Evolutionary conservation across 2,888 invertebrate genomes (phyloP).

Genomic region (Drosophila gaucha): DNA sequence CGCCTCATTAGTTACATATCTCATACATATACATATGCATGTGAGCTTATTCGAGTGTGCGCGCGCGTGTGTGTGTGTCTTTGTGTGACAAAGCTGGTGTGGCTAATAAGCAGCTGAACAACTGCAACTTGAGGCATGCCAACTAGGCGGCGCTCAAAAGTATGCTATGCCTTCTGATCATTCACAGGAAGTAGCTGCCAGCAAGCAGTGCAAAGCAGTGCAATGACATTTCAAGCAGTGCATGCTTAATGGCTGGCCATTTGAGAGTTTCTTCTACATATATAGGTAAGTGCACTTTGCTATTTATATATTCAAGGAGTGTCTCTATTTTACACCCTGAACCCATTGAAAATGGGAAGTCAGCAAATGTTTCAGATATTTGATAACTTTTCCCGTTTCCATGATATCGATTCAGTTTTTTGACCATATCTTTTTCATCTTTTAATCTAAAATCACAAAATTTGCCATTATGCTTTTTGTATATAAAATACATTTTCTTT

Average conservation of each 20-base stretch:
- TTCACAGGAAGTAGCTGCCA: slow-evolving; percentile 39
- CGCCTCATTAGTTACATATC: slow-evolving; percentile 78
- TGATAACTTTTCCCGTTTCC: too few relatives aligned
- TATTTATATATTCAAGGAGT: neutral
- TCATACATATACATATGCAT: slow-evolving; percentile 25
- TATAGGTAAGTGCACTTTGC: neutral
- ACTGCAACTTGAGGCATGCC: slow-evolving; percentile 35
- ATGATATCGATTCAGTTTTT: too few relatives aligned
- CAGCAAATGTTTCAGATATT: too few relatives aligned
- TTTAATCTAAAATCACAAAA: too few relatives aligned
- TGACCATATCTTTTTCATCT: too few relatives aligned
- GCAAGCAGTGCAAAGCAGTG: slow-evolving; percentile 40
- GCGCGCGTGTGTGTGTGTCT: neutral
- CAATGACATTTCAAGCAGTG: slow-evolving; percentile 33
- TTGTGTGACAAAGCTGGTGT: slow-evolving; percentile 17
- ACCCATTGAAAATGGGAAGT: too few relatives aligned
- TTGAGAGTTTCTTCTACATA: too few relatives aligned
- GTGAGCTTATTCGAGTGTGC: slow-evolving; percentile 4
- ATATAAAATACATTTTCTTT: too few relatives aligned
- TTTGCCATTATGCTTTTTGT: too few relatives aligned
- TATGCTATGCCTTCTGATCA: slow-evolving; percentile 42
- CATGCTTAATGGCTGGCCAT: slow-evolving; percentile 17
- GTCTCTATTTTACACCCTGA: neutral
- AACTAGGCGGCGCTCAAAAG: slow-evolving; percentile 35
- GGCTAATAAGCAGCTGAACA: slow-evolving; percentile 45